Base-by-base conservation (phyloP, 1,140 invertebrate genomes). In the Whitmania pigra region DNA sequence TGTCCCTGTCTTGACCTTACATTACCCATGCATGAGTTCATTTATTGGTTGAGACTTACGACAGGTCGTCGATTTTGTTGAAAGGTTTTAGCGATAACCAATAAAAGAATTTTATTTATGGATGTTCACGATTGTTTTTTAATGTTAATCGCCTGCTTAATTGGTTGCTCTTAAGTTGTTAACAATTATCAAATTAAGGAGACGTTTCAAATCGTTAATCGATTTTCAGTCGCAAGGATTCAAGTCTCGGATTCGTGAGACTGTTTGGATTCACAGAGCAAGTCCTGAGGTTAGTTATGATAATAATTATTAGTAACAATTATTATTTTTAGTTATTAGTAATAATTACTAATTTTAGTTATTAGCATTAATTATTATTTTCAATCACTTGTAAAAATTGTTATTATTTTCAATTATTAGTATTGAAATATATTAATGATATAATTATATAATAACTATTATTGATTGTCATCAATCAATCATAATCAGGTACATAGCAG, bases 401-500 rank as follows among this genome's bases (percentile, higher is more conserved):
- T n/a, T n/a, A 20, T 63, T 63, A 2, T 11, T 25, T 11, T 31
- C 1, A 25, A 25, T 57, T 2, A n/a, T 57, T 20, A 25, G 2
- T 57, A 25, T 57, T n/a, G n/a, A n/a, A n/a, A n/a, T n/a, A n/a
- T n/a, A n/a, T n/a, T n/a, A n/a, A n/a, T n/a, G n/a, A n/a, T n/a
- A n/a, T n/a, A 57, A n/a, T n/a, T n/a, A n/a, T 9, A 57, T 9
- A n/a, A n/a, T 57, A 57, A 5, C 5, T 9, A 57, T n/a, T 4
- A 63, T 11, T 11, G 5, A 11, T 49, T 49, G 43, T 15, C 43
- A 49, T 49, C 43, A 11, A 49, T 49, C 43, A 49, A 49, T 49
- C 57, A 72, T 77, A 27, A 72, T 69, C 71, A 84, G 83, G 67
- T 84, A 84, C 76, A 80, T 84, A 69, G 82, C 82, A 43, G 81